phyloP scores from a whole-genome alignment of 1,140 invertebrate species.

The Adelges cooleyi region DNA sequence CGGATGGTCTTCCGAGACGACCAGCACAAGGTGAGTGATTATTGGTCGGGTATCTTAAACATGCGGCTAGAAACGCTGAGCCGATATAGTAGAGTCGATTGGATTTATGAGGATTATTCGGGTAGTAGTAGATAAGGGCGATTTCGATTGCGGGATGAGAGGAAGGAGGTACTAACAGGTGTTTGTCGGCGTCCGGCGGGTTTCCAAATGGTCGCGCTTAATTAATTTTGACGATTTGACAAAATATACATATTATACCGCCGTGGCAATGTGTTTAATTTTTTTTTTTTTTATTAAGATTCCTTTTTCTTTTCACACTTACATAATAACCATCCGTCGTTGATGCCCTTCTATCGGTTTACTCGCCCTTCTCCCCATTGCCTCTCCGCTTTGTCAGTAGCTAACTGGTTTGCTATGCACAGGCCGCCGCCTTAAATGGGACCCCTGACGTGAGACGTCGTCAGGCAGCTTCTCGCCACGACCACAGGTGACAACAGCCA shows the following conservation, averaged over 20 bases:
- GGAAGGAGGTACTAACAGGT: not conserved
- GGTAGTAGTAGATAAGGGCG: not conserved
- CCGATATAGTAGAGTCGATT: too few species aligned
- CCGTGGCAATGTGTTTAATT: too few species aligned
- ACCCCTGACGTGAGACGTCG: too few species aligned
- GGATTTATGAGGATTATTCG: too few species aligned
- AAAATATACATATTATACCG: conserved; percentile 4
- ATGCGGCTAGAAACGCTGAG: too few species aligned
- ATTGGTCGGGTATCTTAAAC: too few species aligned
- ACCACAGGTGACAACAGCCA: too few species aligned
- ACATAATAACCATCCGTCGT: not conserved
- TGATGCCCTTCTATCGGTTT: not conserved
- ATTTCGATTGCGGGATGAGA: not conserved
- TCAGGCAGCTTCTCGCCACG: too few species aligned
- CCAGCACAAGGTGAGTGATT: not conserved
- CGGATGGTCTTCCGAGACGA: not conserved
- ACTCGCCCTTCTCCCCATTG: not conserved
- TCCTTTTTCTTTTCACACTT: conserved; percentile 1
- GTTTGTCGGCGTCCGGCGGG: conserved; percentile 15
- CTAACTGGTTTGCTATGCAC: not conserved
- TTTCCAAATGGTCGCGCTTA: conserved; percentile 7
- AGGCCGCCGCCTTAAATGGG: too few species aligned
- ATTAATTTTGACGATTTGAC: conserved; percentile 24
- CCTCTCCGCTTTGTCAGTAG: not conserved
- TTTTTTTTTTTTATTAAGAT: not conserved